A percentile compares a stretch with the other conserved stretches of the same genome.
Conservation (phyloP, 2,888 invertebrate species). For the Ectemnius lituratus region DNA sequence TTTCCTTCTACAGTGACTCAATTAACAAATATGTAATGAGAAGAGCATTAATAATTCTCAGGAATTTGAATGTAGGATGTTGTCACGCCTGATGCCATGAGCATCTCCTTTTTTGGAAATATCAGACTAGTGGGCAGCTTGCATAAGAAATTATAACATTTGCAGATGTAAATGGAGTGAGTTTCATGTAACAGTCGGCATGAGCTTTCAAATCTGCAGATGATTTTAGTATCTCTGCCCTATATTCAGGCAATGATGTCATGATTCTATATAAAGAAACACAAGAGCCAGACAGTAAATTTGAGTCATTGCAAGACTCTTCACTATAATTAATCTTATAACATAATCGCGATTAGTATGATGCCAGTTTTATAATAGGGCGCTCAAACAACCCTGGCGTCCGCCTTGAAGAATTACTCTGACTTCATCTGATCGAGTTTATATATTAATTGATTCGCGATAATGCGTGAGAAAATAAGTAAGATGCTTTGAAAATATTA, state of each 20-base stretch:
- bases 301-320: constrained; percentile 26
- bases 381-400: too few relatives aligned
- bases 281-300: constrained; percentile 42
- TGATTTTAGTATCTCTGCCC: constrained; percentile 49
- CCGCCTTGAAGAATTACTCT: too few relatives aligned
- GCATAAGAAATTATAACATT: constrained; percentile 13
- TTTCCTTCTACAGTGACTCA: constrained; percentile 11
- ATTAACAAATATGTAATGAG: constrained; percentile 3
- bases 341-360: too few relatives aligned
- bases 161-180: constrained; percentile 37
- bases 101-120: constrained; percentile 53
- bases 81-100: constrained; percentile 15
- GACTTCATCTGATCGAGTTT: too few relatives aligned
- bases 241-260: constrained; percentile 60
- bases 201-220: constrained; percentile 40
- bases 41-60: constrained; percentile 27
- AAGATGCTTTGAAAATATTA: too few relatives aligned
- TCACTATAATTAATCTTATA: constrained; percentile 16
- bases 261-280: constrained; percentile 62
- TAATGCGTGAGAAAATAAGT: too few relatives aligned
- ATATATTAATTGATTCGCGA: too few relatives aligned
- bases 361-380: too few relatives aligned
- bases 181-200: constrained; percentile 35
- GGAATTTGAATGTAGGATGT: constrained; percentile 43
- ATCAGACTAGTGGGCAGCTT: neutral